Percentiles rank a stretch among this genome's conserved stretches.
These are phyloP conservation scores for Chloroclystis v-ata DNA, from an alignment of 2,888 invertebrate genomes.

Conservation along the genomic window DNA sequence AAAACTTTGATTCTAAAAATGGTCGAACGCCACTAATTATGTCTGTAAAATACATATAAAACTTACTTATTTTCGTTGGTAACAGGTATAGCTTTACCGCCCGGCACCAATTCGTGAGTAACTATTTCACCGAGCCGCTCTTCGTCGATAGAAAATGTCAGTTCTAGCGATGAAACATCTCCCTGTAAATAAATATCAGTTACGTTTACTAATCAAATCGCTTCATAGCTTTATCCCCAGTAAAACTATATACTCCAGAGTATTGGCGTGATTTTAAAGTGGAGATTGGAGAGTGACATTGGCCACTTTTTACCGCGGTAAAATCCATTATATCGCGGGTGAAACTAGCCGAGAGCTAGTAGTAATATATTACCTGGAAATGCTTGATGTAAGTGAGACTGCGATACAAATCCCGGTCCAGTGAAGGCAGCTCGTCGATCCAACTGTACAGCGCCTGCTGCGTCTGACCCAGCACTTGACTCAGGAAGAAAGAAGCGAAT, in stretches of 20 bases:
- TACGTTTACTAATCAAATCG: no score
- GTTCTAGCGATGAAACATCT: slow-evolving; percentile 93
- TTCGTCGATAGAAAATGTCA: slow-evolving; percentile 98
- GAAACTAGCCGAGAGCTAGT: no score
- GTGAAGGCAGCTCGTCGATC: slow-evolving; percentile 97
- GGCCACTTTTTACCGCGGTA: no score
- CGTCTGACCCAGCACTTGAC: slow-evolving; percentile 95
- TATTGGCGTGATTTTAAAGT: no score
- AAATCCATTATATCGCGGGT: no score
- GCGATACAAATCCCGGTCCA: slow-evolving; percentile 96
- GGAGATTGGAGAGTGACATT: no score
- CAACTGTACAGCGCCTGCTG: slow-evolving; percentile 96
- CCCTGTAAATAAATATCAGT: slow-evolving; percentile 64
- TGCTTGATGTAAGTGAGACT: slow-evolving; percentile 97
- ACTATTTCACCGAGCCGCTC: slow-evolving; percentile 95
- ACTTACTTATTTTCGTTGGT: slow-evolving; percentile 96
- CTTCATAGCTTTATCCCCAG: no score
- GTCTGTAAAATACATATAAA: neutral
- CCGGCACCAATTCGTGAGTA: slow-evolving; percentile 96
- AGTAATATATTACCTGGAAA: slow-evolving; percentile 85
- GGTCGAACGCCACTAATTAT: no score
- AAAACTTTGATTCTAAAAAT: no score
- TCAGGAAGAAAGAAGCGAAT: slow-evolving; percentile 98
- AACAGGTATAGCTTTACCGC: slow-evolving; percentile 94
- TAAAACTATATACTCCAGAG: no score